These are phyloP conservation scores for Apteryx mantelli DNA, from an alignment of 2,113 vertebrate species.

Conservation along the genomic window DNA sequence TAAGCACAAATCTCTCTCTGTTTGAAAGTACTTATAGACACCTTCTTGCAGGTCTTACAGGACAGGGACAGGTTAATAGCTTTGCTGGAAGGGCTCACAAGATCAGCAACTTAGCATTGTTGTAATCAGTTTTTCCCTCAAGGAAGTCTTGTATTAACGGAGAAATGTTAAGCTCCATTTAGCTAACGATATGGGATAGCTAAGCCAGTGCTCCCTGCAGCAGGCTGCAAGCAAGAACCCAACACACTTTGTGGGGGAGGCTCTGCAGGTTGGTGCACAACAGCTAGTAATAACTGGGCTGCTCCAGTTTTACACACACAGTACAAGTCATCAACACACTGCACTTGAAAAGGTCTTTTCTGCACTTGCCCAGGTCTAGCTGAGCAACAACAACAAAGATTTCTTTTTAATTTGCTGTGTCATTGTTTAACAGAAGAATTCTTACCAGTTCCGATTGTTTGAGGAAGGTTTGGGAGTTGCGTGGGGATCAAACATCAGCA, in stretches of 20 bases:
- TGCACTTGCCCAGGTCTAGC: background rate
- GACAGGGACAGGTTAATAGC: background rate
- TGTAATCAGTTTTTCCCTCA: no score
- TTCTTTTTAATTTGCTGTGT: background rate
- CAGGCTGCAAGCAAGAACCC: background rate
- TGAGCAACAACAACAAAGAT: background rate
- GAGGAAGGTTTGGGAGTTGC: background rate
- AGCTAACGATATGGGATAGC: accelerated
- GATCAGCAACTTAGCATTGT: background rate
- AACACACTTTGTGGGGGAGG: background rate
- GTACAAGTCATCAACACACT: background rate
- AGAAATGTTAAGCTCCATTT: background rate
- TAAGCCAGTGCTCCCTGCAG: background rate
- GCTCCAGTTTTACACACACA: background rate
- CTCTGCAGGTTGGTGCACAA: background rate
- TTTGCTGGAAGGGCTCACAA: background rate
- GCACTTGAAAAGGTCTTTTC: background rate
- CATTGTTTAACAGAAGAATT: background rate
- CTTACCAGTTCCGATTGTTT: background rate
- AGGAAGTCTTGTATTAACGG: background rate
- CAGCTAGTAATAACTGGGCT: background rate
- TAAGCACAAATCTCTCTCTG: background rate
- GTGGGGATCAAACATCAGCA: background rate
- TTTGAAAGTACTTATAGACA: accelerated
- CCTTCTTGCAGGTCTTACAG: background rate